Percentiles rank a stretch among this genome's conserved stretches.
phyloP scores from a whole-genome alignment of 1,140 invertebrate genomes.

The Drosophila virilis region DNA sequence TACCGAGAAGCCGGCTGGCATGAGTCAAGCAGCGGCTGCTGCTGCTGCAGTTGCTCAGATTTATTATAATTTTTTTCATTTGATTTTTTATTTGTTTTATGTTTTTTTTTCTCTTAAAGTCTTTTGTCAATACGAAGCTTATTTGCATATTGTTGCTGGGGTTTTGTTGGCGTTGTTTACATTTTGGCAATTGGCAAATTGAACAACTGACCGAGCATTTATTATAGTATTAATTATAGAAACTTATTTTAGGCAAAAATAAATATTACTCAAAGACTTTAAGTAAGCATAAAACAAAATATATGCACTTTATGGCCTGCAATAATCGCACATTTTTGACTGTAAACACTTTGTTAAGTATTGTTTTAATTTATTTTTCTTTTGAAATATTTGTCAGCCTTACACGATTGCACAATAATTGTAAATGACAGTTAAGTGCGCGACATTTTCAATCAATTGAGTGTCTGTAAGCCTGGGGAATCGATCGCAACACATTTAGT shows the following conservation, averaged over 20 bases:
- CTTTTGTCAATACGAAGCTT: slow-evolving; percentile 44
- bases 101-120: slow-evolving; percentile 53
- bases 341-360: slow-evolving; percentile 4
- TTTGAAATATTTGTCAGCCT: slow-evolving; percentile 3
- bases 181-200: slow-evolving; percentile 65
- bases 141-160: slow-evolving; percentile 63
- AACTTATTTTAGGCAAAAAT: slow-evolving; percentile 1
- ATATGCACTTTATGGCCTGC: slow-evolving; percentile 3
- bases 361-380: slow-evolving; percentile 16
- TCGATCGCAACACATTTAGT: slow-evolving; percentile 14
- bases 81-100: slow-evolving; percentile 39
- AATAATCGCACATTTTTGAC: too few relatives aligned
- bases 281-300: slow-evolving; percentile 1
- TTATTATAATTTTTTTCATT: slow-evolving; percentile 17
- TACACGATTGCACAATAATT: slow-evolving; percentile 52
- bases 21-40: slow-evolving; percentile 51
- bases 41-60: slow-evolving; percentile 46
- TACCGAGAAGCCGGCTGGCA: slow-evolving; percentile 58
- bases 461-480: slow-evolving; percentile 7
- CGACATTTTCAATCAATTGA: slow-evolving; percentile 61
- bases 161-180: slow-evolving; percentile 47
- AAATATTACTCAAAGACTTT: background rate
- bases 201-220: slow-evolving; percentile 33
- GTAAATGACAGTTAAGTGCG: slow-evolving; percentile 36
- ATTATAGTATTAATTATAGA: background rate